These are phyloP conservation scores for Achlya flavicornis DNA, from an alignment of 2,888 invertebrate species.

Conservation along the genomic window DNA sequence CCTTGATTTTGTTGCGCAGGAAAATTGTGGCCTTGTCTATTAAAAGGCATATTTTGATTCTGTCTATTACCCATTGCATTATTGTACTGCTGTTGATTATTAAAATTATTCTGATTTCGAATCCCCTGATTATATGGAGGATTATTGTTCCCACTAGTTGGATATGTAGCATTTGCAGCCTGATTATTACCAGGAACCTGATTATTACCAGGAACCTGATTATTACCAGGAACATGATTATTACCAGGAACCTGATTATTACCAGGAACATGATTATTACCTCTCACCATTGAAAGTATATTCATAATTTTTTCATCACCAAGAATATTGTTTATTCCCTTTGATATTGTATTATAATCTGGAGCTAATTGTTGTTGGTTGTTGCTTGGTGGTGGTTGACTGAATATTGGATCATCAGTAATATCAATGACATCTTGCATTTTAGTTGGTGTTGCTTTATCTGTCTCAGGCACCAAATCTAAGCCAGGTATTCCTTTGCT, in stretches of 20 bases:
- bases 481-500: slow-evolving; percentile 88
- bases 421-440: slow-evolving; percentile 65
- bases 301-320: slow-evolving; percentile 86
- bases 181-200: neutral
- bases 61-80: slow-evolving; percentile 24
- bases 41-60: slow-evolving; percentile 43
- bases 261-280: slow-evolving; percentile 28
- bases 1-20: slow-evolving; percentile 38
- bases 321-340: slow-evolving; percentile 85
- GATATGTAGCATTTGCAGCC: slow-evolving; percentile 6
- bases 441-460: slow-evolving; percentile 36
- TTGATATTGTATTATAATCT: slow-evolving; percentile 85
- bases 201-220: slow-evolving; percentile 31
- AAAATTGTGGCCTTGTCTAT: slow-evolving; percentile 39
- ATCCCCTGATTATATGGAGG: slow-evolving; percentile 47
- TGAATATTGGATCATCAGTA: slow-evolving; percentile 47
- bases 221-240: slow-evolving; percentile 16
- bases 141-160: slow-evolving; percentile 27
- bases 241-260: slow-evolving; percentile 27
- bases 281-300: slow-evolving; percentile 79
- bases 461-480: slow-evolving; percentile 85
- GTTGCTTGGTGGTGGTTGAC: slow-evolving; percentile 13
- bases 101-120: slow-evolving; percentile 45
- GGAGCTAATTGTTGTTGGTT: slow-evolving; percentile 43
- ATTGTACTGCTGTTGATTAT: slow-evolving; percentile 42